Evolutionary conservation across 1,140 invertebrate genomes (phyloP), one percentile per base, ranked within the genome.

Genomic region (Papilio xuthus): DNA sequence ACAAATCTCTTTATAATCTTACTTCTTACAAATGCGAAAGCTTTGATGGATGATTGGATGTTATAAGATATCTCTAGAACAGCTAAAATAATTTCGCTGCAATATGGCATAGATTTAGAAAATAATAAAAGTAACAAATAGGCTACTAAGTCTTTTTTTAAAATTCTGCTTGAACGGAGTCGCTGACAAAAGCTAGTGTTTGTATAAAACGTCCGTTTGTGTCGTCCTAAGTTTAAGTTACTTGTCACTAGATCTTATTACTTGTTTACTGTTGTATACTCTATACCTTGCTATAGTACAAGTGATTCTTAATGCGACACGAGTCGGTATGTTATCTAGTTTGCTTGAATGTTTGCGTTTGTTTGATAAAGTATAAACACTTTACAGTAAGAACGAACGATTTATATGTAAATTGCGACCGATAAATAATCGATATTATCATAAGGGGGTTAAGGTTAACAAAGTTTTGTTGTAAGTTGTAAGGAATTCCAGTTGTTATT

Each of bases 341-440:
- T 72, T 12, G 20, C 20, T 72, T 47, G 41, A 72, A 72, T 72
- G 10, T 72, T 72, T 47, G 42, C 41, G 12, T 72, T 72, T 41
- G 69, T 70, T 70, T 72, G 20, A 47, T 72, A 72, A 72, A 72
- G 42, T 42, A 78, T 82, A 84, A 79, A 81, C 80, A 80, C 67
- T 67, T 78, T 76, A 75, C 44, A 56, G 42, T 82, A 74, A 84
- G 80, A 82, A 80, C 78, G 50, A 60, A 81, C 82, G 67, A 83
- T 85, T 85, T 83, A 81, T 82, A 83, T 83, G 84, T 79, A 75
- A 85, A 85, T 82, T 63, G 63, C 77, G 78, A 79, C 70, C 78
- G 81, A 80, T 79, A 81, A 80, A 80, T 80, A 79, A 77, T 77
- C n/a, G 37, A 83, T 78, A 77, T 63, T 63, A 71, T 74, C 76